These are phyloP conservation scores for Cassiopea andromeda DNA, from an alignment of 30 jellyfish, hydroid and myxozoan species.

Conservation along the genomic window DNA sequence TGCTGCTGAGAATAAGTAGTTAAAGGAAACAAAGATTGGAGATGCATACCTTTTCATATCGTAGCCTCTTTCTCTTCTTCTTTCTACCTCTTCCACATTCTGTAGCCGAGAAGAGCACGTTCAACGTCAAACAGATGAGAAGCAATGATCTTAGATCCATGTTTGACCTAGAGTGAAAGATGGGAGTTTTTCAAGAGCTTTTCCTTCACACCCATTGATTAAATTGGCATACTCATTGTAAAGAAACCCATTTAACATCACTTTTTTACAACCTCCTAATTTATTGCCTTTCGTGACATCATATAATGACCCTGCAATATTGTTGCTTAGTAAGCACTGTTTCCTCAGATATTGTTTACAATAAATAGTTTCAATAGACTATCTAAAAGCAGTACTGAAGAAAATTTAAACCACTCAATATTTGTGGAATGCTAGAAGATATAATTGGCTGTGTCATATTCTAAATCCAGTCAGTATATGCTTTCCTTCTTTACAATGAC, in stretches of 20 bases:
- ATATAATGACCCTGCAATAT: background rate
- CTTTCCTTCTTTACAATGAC: too few relatives aligned
- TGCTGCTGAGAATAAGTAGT: background rate
- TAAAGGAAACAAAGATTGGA: background rate
- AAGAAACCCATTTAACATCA: background rate
- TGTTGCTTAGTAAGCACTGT: background rate
- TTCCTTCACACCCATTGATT: background rate
- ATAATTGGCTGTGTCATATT: too few relatives aligned
- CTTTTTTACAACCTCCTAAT: background rate
- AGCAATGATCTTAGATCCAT: constrained; percentile 46
- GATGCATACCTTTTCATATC: constrained; percentile 26
- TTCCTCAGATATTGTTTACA: background rate
- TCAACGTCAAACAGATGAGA: constrained; percentile 10
- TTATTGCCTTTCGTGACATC: background rate
- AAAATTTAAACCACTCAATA: too few relatives aligned
- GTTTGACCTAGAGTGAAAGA: background rate
- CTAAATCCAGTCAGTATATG: too few relatives aligned
- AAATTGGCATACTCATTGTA: background rate
- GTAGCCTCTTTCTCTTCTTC: constrained; percentile 45
- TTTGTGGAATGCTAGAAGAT: too few relatives aligned
- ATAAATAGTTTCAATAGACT: too few relatives aligned
- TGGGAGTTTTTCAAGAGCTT: background rate
- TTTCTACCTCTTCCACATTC: constrained; percentile 63
- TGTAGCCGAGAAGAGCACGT: constrained; percentile 9
- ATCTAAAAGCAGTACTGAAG: too few relatives aligned